A percentile compares a stretch with the other conserved stretches of the same genome.
These are phyloP conservation scores for Uloborus diversus DNA, from an alignment of 1,140 invertebrate genomes.

Conservation along the genomic window DNA sequence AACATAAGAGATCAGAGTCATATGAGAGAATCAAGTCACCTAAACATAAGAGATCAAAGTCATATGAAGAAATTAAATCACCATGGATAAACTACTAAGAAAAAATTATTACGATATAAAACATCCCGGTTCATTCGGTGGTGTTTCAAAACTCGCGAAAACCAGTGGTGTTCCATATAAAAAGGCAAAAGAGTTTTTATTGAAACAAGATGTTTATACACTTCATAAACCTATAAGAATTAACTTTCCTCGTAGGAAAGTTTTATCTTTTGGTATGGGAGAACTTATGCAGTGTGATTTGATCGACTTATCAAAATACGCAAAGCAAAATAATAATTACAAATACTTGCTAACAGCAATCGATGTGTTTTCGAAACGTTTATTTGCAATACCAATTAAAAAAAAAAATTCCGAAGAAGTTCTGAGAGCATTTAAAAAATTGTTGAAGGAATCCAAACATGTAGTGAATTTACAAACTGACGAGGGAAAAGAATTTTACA, in stretches of 20 bases:
- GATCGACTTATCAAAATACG: conserved; percentile 49
- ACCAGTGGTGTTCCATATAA: neutral
- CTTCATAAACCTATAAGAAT: conserved; percentile 56
- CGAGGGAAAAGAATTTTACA: conserved; percentile 50
- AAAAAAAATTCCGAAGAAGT: conserved; percentile 56
- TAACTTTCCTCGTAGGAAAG: conserved; percentile 51
- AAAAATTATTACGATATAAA: conserved; percentile 37
- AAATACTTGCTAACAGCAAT: conserved; percentile 58
- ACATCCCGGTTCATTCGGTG: neutral
- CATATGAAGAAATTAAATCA: too few species aligned
- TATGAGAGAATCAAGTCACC: too few species aligned
- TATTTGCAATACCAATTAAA: conserved; percentile 58
- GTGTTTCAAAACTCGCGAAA: neutral
- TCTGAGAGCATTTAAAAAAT: conserved; percentile 50
- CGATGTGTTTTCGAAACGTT: conserved; percentile 58
- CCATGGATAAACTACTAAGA: too few species aligned
- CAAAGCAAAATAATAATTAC: conserved; percentile 56
- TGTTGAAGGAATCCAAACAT: conserved; percentile 34
- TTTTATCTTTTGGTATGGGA: conserved; percentile 46
- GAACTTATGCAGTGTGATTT: conserved; percentile 60
- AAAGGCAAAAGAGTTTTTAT: conserved; percentile 47
- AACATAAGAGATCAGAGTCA: too few species aligned
- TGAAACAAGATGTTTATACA: conserved; percentile 58
- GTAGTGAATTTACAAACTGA: conserved; percentile 50
- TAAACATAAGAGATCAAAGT: too few species aligned